A percentile compares a stretch with the other conserved stretches of the same genome.
phyloP scores from a whole-genome alignment of 2,888 invertebrate genomes.

The Chelonus formosanus region DNA sequence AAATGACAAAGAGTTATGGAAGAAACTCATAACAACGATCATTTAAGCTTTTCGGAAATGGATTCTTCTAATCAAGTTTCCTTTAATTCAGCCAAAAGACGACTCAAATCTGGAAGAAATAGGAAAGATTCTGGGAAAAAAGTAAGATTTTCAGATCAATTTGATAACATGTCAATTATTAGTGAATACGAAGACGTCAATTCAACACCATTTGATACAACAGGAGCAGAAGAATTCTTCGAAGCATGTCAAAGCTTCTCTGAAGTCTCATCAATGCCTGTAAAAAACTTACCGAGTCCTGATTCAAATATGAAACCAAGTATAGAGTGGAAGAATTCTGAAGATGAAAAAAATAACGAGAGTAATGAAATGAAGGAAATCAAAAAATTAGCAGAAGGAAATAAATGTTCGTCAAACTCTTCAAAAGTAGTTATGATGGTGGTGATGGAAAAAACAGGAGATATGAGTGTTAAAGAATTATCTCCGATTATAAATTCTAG shows the following conservation, averaged over 20 bases:
- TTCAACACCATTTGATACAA: conserved; percentile 16
- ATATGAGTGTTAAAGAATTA: conserved; percentile 42
- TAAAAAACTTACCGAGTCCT: conserved; percentile 2
- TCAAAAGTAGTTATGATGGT: conserved; percentile 59
- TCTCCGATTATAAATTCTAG: conserved; percentile 53
- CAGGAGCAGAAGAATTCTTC: conserved; percentile 46
- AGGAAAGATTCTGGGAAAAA: conserved; percentile 43
- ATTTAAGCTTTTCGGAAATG: neutral
- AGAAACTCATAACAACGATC: conserved; percentile 39
- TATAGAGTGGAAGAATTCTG: conserved; percentile 20
- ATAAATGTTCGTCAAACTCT: conserved; percentile 27
- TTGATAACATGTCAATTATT: conserved; percentile 25
- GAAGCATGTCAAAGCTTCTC: conserved; percentile 45
- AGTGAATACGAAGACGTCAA: neutral
- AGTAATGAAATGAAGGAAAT: conserved; percentile 18
- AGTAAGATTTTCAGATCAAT: conserved; percentile 53
- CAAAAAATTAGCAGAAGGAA: neutral
- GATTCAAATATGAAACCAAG: conserved; percentile 10
- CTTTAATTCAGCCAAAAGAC: neutral
- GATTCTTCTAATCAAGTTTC: conserved; percentile 16
- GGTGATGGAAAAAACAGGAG: conserved; percentile 50
- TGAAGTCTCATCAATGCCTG: conserved; percentile 28
- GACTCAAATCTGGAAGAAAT: neutral
- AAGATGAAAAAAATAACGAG: conserved; percentile 38
- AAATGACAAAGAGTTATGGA: conserved; percentile 38